Conservation (phyloP, 2,113 vertebrate species). For the Microcebus ravelobensis region DNA sequence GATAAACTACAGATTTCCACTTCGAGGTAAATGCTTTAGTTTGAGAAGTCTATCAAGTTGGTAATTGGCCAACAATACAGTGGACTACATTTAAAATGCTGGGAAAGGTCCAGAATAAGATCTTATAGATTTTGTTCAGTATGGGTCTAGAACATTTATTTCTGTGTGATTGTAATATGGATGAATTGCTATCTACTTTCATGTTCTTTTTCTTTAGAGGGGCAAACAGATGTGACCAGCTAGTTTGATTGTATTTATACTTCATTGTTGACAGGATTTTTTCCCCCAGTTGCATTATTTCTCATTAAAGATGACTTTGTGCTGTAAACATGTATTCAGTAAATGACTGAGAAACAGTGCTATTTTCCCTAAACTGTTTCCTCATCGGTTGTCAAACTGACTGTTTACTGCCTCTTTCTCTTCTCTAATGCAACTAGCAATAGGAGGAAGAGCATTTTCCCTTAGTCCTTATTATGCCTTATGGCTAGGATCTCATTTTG, state of each 20-base stretch:
- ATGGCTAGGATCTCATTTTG: background rate
- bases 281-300: background rate
- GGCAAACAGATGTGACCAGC: background rate
- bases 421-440: background rate
- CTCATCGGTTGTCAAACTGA: background rate
- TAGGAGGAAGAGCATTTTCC: background rate
- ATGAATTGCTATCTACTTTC: background rate
- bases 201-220: background rate
- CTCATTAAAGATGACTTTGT: background rate
- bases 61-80: background rate
- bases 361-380: background rate
- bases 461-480: background rate
- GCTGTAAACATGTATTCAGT: background rate
- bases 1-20: background rate
- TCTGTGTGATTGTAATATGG: background rate
- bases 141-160: background rate
- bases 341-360: background rate
- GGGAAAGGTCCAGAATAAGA: background rate
- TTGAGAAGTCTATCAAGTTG: background rate
- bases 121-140: background rate
- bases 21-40: background rate
- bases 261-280: background rate
- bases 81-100: background rate
- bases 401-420: background rate
- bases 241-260: slow-evolving; percentile 18